Evolutionary conservation across 2,888 invertebrate genomes (phyloP).

Genomic region (Trachelus stipa): DNA sequence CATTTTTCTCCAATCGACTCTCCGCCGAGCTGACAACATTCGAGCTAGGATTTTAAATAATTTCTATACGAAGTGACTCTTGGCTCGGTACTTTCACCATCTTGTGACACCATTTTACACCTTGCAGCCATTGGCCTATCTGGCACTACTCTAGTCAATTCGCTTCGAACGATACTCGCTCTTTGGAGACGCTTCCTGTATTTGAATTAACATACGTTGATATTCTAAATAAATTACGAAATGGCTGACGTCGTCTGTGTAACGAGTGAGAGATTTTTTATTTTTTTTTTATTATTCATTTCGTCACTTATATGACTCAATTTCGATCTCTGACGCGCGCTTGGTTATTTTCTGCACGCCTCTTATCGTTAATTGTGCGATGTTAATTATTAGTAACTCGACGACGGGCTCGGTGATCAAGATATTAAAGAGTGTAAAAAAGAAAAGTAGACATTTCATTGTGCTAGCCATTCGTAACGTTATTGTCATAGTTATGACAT

Average conservation of each 20-base stretch:
- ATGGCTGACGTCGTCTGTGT: neutral
- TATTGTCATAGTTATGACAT: neutral
- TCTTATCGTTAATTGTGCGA: neutral
- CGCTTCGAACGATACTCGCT: neutral
- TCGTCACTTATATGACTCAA: neutral
- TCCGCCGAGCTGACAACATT: conserved; percentile 3
- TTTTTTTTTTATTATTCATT: neutral
- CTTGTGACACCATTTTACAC: conserved; percentile 31
- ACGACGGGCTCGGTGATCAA: neutral
- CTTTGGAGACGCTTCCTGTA: neutral
- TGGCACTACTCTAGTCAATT: neutral
- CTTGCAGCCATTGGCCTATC: conserved; percentile 17
- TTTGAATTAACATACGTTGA: neutral
- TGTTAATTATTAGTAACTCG: no score
- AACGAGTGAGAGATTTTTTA: neutral
- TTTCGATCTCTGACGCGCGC: neutral
- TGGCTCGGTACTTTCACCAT: conserved; percentile 40
- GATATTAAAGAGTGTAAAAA: neutral
- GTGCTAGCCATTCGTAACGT: neutral
- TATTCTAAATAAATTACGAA: neutral
- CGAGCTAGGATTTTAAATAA: conserved; percentile 41
- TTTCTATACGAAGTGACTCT: conserved; percentile 19
- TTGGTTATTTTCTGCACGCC: neutral
- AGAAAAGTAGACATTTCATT: neutral
- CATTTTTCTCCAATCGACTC: conserved; percentile 13